Evolutionary conservation across 2,113 vertebrate genomes (phyloP), one percentile per base, ranked within the genome.

Genomic region (Podarcis raffonei): DNA sequence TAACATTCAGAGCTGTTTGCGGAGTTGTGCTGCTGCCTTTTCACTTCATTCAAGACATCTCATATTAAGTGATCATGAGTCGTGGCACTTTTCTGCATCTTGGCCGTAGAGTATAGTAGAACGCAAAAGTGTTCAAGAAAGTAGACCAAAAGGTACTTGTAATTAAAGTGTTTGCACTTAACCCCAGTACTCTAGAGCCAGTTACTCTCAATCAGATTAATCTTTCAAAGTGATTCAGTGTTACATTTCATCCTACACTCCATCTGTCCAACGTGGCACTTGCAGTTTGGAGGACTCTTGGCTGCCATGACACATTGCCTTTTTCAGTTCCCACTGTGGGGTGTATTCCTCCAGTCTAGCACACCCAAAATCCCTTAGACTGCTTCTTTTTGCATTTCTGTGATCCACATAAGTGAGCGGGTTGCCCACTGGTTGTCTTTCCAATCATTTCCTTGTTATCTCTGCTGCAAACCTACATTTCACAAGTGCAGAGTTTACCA

Each of bases 151-250:
- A 72, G n/a, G 23, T 11, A 32, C 22, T 1, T 23, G 79, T 35
- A 85, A 78, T 27, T 9, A 0, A 82, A 79, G 25, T 30, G 79
- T 76, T 12, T 48, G 30, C 11, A 35, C 37, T 81, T 39, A 57
- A 84, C 12, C 27, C 74, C 0, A 53, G 0, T 4, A 32, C n/a
- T 74, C 6, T 1, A 2, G 0, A 9, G 0, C 0, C 0, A 83
- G 66, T 0, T 76, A 69, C 0, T 80, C 23, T 62, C 62, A 80
- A 78, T 75, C 37, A 87, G 72, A 86, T 66, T n/a, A 53, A 84
- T 83, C 1, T 0, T 62, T 83, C 75, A 20, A 81, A 69, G 23
- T n/a, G 66, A 23, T 42, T 89, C 25, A 69, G 89, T 48, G 65
- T 15, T 81, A 57, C 83, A 1, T 53, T 77, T 84, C 27, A 78